Conservation (phyloP, 2,888 invertebrate genomes). For the Cantharis flavilabris region DNA sequence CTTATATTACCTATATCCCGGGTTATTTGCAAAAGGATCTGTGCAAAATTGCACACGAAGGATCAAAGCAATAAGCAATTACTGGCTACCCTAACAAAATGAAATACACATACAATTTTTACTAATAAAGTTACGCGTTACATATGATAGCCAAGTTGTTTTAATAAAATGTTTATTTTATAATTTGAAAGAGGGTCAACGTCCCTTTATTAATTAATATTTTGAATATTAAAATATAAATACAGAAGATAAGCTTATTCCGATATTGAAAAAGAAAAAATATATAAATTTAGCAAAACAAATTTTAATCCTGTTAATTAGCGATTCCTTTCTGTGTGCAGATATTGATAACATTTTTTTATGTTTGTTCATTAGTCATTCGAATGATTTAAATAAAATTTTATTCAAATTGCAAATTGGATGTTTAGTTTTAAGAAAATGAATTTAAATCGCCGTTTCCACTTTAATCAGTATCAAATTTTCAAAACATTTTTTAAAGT, state of each 20-base stretch:
- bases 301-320: background rate
- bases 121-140: slow-evolving; percentile 7
- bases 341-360: background rate
- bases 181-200: background rate
- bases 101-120: slow-evolving; percentile 11
- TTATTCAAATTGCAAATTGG: background rate
- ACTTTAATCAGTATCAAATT: background rate
- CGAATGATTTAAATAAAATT: background rate
- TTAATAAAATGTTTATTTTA: background rate
- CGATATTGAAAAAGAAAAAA: background rate
- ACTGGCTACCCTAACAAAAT: slow-evolving; percentile 13
- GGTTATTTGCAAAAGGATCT: slow-evolving; percentile 13
- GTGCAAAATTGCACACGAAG: slow-evolving; percentile 18
- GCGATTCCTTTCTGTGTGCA: background rate
- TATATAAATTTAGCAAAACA: background rate
- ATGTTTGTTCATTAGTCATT: background rate
- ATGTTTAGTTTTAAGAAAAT: background rate
- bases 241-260: background rate
- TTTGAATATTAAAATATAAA: background rate
- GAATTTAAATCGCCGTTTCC: background rate
- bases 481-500: background rate
- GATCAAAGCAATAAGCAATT: slow-evolving; percentile 23
- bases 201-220: background rate
- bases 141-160: background rate
- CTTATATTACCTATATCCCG: slow-evolving; percentile 5